phyloP scores from a whole-genome alignment of 2,888 invertebrate genomes.

The Cyaniris semiargus region DNA sequence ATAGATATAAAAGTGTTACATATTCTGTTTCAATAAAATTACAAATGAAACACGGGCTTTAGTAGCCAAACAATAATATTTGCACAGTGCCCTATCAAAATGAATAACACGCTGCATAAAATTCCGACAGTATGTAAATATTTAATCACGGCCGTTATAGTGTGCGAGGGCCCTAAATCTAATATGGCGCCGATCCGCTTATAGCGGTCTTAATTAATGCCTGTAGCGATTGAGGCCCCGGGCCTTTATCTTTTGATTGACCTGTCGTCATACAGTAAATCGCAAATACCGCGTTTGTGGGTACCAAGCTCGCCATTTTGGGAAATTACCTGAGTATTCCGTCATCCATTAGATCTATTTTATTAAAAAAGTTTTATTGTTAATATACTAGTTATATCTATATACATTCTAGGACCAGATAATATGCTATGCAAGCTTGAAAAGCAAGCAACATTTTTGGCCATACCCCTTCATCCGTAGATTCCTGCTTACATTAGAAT shows the following conservation, averaged over 20 bases:
- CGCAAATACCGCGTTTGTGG: conserved; percentile 19
- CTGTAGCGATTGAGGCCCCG: conserved; percentile 54
- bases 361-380: no score
- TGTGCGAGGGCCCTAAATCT: conserved; percentile 41
- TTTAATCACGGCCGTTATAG: background rate
- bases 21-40: background rate
- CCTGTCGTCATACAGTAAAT: conserved; percentile 50
- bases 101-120: background rate
- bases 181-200: conserved; percentile 63
- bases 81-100: background rate
- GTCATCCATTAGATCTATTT: background rate
- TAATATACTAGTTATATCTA: no score
- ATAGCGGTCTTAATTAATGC: conserved; percentile 69
- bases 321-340: background rate
- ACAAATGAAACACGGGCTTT: background rate
- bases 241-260: conserved; percentile 76
- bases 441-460: no score
- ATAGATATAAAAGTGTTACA: background rate
- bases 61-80: background rate
- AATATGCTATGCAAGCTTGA: no score
- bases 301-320: background rate
- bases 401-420: no score
- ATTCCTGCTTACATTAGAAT: no score
- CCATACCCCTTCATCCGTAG: no score
- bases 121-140: conserved; percentile 23